phyloP scores from a whole-genome alignment of 2,113 vertebrate genomes.

The Mormoops blainvillei region DNA sequence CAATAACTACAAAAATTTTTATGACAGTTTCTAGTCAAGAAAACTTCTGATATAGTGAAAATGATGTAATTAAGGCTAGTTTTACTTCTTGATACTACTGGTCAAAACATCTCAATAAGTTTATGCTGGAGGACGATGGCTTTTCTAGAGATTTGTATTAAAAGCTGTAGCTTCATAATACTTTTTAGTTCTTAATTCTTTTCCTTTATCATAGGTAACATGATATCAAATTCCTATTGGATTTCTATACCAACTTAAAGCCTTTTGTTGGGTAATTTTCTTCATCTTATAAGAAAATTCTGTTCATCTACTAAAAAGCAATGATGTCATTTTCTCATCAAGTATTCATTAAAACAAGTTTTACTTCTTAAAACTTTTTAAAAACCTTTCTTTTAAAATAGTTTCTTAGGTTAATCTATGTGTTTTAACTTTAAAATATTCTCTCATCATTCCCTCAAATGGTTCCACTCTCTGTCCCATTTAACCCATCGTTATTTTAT shows the following conservation, averaged over 20 bases:
- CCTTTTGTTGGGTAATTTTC: background rate
- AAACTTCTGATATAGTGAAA: conserved; percentile 10
- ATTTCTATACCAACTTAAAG: background rate
- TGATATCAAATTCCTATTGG: background rate
- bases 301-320: background rate
- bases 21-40: conserved; percentile 32
- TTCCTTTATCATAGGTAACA: background rate
- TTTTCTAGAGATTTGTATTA: background rate
- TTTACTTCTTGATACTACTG: background rate
- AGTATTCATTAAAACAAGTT: background rate
- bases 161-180: background rate
- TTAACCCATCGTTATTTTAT: background rate
- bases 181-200: background rate
- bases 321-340: background rate
- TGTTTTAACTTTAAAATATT: background rate
- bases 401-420: background rate
- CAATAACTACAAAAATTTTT: conserved; percentile 48
- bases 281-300: background rate
- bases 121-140: background rate
- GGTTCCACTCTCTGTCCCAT: background rate
- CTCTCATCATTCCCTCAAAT: background rate
- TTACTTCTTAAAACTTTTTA: background rate
- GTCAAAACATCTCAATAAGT: conserved; percentile 27
- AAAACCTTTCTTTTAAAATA: background rate
- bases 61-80: background rate